Evolutionary conservation across 2,797 vertebrate genomes (phyloP).

Genomic region (Botia almorhae): DNA sequence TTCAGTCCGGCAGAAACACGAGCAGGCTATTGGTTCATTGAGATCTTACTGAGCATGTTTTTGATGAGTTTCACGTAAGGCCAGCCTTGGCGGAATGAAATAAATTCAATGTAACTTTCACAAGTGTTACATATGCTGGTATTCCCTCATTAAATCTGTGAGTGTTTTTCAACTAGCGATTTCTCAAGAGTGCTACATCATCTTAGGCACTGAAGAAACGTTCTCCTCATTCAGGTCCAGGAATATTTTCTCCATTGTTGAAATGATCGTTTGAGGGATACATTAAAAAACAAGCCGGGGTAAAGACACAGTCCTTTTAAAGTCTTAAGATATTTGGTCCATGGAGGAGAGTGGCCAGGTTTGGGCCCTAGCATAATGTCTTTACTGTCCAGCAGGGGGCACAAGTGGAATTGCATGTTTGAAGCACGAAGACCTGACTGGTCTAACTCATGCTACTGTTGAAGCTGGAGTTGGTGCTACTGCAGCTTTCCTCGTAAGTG

Average conservation of each 20-base stretch:
- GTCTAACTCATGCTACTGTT: slow-evolving; percentile 73
- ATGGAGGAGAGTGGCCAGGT: slow-evolving; percentile 18
- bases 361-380: slow-evolving; percentile 49
- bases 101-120: slow-evolving; percentile 44
- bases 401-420: slow-evolving; percentile 44
- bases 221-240: slow-evolving; percentile 45
- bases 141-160: slow-evolving; percentile 40
- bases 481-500: slow-evolving; percentile 97
- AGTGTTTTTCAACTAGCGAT: neutral
- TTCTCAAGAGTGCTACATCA: slow-evolving; percentile 44
- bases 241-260: slow-evolving; percentile 52
- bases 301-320: slow-evolving; percentile 62
- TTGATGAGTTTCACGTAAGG: slow-evolving; percentile 57
- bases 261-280: slow-evolving; percentile 25
- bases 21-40: neutral
- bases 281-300: slow-evolving; percentile 35
- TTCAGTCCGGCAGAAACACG: neutral
- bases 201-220: slow-evolving; percentile 69
- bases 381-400: slow-evolving; percentile 52
- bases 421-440: slow-evolving; percentile 30
- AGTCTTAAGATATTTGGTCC: slow-evolving; percentile 54
- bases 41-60: slow-evolving; percentile 32
- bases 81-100: slow-evolving; percentile 57
- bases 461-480: slow-evolving; percentile 80
- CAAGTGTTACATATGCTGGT: slow-evolving; percentile 74